These are phyloP conservation scores for Thamnaconus septentrionalis DNA, from an alignment of 2,113 vertebrate genomes.

Conservation along the genomic window DNA sequence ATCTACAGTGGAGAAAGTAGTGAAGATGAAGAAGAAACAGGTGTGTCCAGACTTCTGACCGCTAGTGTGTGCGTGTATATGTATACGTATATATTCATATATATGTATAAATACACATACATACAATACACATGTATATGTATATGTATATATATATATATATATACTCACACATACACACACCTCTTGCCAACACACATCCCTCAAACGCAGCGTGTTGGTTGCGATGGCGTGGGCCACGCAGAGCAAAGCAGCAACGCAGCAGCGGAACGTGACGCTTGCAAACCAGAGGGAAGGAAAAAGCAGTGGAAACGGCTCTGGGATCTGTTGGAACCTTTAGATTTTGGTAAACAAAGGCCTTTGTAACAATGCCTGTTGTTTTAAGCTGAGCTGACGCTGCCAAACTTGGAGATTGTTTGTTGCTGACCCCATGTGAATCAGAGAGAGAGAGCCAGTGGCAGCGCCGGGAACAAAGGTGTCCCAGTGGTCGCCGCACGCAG, in stretches of 20 bases:
- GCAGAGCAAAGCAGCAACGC: slow-evolving; percentile 37
- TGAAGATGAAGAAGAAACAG: too few species aligned
- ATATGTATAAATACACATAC: too few species aligned
- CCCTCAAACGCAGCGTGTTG: too few species aligned
- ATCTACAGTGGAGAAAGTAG: too few species aligned
- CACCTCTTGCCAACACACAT: slow-evolving; percentile 26
- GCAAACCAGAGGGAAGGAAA: slow-evolving; percentile 20
- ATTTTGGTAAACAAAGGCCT: slow-evolving; percentile 68
- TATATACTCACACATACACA: too few species aligned
- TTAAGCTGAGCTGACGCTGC: slow-evolving; percentile 74
- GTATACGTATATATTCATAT: too few species aligned
- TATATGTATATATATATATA: too few species aligned
- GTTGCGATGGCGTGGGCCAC: not conserved
- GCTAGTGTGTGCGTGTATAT: too few species aligned
- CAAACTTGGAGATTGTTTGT: slow-evolving; percentile 78
- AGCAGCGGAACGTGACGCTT: slow-evolving; percentile 27
- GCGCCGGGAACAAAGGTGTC: slow-evolving; percentile 51
- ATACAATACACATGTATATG: too few species aligned
- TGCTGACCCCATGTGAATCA: slow-evolving; percentile 72
- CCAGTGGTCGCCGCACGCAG: not conserved
- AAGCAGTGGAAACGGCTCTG: slow-evolving; percentile 21
- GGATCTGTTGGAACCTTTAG: slow-evolving; percentile 63
- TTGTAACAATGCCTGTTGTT: slow-evolving; percentile 74
- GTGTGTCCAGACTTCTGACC: too few species aligned
- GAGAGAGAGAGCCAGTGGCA: slow-evolving; percentile 38